phyloP scores from a whole-genome alignment of 2,888 invertebrate genomes.

The Caenorhabditis drosophilae region DNA sequence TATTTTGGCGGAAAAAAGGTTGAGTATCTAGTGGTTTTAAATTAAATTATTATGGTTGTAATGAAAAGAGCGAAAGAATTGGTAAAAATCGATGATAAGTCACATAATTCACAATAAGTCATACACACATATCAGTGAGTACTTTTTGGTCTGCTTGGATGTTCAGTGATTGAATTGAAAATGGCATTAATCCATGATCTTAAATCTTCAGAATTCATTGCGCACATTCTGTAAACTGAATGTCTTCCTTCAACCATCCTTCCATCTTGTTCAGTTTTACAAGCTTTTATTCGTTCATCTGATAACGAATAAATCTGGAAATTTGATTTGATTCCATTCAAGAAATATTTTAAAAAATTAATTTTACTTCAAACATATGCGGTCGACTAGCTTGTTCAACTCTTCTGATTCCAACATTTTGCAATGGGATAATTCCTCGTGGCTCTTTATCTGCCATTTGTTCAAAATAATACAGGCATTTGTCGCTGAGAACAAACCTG shows the following conservation, averaged over 20 bases:
- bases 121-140: conserved; percentile 39
- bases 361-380: conserved; percentile 48
- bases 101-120: no score
- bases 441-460: conserved; percentile 48
- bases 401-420: conserved; percentile 51
- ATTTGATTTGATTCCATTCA: background rate
- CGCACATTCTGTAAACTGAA: conserved; percentile 83
- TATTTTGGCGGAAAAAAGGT: no score
- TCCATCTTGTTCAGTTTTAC: conserved; percentile 76
- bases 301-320: conserved; percentile 50
- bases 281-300: conserved; percentile 52
- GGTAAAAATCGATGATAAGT: no score
- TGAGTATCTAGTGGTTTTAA: background rate
- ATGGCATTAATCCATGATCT: conserved; percentile 52
- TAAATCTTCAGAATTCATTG: conserved; percentile 76
- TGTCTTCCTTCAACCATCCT: conserved; percentile 81
- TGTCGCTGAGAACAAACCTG: conserved; percentile 55
- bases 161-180: conserved; percentile 28
- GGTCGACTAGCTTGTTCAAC: conserved; percentile 45
- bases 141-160: conserved; percentile 42
- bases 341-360: background rate
- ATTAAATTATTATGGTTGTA: background rate
- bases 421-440: conserved; percentile 53
- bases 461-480: conserved; percentile 55
- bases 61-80: background rate